These are phyloP conservation scores for Panopea generosa DNA, from an alignment of 2,888 invertebrate genomes.

Conservation along the genomic window DNA sequence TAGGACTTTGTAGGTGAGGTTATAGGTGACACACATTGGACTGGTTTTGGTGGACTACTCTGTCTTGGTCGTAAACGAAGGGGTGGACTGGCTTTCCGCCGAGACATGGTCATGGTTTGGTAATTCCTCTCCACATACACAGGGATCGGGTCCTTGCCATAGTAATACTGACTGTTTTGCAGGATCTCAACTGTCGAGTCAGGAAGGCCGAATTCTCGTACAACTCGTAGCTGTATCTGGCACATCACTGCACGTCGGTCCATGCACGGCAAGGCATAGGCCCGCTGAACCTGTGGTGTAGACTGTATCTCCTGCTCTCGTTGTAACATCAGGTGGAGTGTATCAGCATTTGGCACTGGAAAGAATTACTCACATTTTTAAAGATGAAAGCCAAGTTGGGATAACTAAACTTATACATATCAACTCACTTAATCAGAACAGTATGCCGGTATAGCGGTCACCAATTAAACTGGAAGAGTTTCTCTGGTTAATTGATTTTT, in stretches of 20 bases:
- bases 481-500: too few species aligned
- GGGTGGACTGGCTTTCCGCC: constrained; percentile 82
- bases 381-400: too few species aligned
- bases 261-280: constrained; percentile 90
- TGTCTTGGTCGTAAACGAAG: constrained; percentile 45
- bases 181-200: constrained; percentile 94
- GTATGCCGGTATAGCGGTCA: too few species aligned
- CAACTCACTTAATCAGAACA: too few species aligned
- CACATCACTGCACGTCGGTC: constrained; percentile 91
- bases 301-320: constrained; percentile 93
- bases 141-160: constrained; percentile 62
- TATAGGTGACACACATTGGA: constrained; percentile 64
- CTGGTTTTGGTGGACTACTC: constrained; percentile 56
- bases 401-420: too few species aligned
- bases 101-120: constrained; percentile 29
- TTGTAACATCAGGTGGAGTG: constrained; percentile 92
- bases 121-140: constrained; percentile 51
- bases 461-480: too few species aligned
- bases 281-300: constrained; percentile 92
- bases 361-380: background rate
- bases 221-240: constrained; percentile 94
- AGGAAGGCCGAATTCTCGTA: constrained; percentile 96
- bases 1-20: constrained; percentile 53
- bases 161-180: constrained; percentile 80
- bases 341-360: constrained; percentile 91